Conservation (phyloP, 2,888 invertebrate species). For the Dinocampus coccinellae region DNA sequence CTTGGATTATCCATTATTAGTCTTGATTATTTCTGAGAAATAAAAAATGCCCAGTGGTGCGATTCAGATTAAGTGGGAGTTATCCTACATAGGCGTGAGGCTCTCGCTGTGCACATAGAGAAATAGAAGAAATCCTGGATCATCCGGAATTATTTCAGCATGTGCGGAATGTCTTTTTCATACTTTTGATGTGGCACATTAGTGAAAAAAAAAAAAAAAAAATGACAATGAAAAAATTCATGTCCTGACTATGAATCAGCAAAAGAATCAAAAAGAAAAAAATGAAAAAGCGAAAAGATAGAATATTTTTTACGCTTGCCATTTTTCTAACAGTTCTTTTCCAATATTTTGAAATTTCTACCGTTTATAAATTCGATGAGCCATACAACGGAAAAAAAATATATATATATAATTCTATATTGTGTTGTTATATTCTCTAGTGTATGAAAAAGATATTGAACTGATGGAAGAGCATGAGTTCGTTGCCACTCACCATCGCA, state of each 20-base stretch:
- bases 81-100: not conserved
- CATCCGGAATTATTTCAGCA: constrained; percentile 16
- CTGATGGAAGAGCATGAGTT: constrained; percentile 22
- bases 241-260: too few species aligned
- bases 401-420: not conserved
- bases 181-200: not conserved
- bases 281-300: too few species aligned
- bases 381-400: not conserved
- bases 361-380: not conserved
- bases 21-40: constrained; percentile 5
- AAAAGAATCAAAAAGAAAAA: too few species aligned
- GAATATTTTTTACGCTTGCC: not conserved
- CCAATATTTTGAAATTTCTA: not conserved
- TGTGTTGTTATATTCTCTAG: not conserved
- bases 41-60: not conserved
- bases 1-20: not conserved
- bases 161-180: constrained; percentile 1
- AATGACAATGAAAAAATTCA: not conserved
- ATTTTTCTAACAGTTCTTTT: not conserved
- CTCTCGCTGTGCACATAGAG: not conserved
- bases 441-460: constrained; percentile 21
- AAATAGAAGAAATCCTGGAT: constrained; percentile 10
- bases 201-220: too few species aligned
- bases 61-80: not conserved
- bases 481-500: not conserved